Base-by-base conservation (phyloP, 1,140 invertebrate genomes). In the Eriocheir sinensis region DNA sequence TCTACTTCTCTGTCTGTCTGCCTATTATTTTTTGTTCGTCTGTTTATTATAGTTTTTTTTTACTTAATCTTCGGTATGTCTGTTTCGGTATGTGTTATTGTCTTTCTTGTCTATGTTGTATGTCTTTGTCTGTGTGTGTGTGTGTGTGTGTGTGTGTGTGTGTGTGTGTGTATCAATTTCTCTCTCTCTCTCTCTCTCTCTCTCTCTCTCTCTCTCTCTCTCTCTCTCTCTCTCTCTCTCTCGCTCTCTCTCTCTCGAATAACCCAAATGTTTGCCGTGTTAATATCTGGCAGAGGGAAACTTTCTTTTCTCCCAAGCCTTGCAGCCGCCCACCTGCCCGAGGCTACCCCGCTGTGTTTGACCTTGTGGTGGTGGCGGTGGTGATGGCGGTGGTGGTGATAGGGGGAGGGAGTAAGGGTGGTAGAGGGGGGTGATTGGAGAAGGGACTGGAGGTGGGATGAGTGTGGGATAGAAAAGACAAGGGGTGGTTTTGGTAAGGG, bases 301-400 rank as follows among this genome's bases (percentile, higher is more conserved):
- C 27, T 72, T 72, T 72, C 27, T 72, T 72, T 72, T 72, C 21
- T 21, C 21, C n/a, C 27, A 72, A n/a, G 3, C 60, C 48, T 21
- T 17, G n/a, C 27, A 72, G 60, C 27, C 60, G 27, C 60, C 1
- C 4, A n/a, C 60, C n/a, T n/a, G 60, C 60, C 48, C 48, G 12
- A 21, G 48, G 48, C 48, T 9, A 9, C 12, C 12, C 60, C n/a
- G 60, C 60, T 72, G 1, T 72, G 1, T 72, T 72, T n/a, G 60
- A 72, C 60, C 0, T 72, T 9, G 48, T 21, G 0, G 27, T n/a
- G n/a, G n/a, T n/a, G 27, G 60, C n/a, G 60, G 60, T 72, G 60
- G 3, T 91, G 89, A n/a, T 91, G 27, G 60, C 72, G 89, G 48
- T 91, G 44, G 36, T 91, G 89, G 41, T 90, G 89, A 30, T 90